Evolutionary conservation across 2,888 invertebrate species (phyloP).

Genomic region (Agrotis exclamationis): DNA sequence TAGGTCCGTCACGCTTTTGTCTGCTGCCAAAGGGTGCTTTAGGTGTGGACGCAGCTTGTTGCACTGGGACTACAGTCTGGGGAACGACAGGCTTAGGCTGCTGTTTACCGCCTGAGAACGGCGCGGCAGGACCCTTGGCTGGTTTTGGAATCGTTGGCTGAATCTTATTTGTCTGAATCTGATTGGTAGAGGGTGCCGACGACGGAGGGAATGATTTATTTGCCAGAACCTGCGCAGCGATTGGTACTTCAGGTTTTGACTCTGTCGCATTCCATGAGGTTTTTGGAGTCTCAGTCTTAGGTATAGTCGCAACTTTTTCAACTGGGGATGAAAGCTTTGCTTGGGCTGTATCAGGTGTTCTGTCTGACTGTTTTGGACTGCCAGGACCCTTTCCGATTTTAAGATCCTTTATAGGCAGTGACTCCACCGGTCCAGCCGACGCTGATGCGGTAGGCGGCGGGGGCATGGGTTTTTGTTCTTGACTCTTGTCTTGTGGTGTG

Average conservation of each 20-base stretch:
- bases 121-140: conserved; percentile 85
- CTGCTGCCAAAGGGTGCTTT: conserved; percentile 88
- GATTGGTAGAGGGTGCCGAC: conserved; percentile 70
- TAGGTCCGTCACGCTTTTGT: conserved; percentile 85
- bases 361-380: conserved; percentile 83
- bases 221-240: conserved; percentile 64
- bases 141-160: conserved; percentile 79
- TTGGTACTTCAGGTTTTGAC: conserved; percentile 66
- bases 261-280: conserved; percentile 80
- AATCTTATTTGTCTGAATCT: conserved; percentile 75
- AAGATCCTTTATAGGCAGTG: conserved; percentile 85
- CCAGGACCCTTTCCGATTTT: conserved; percentile 82
- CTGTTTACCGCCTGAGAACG: conserved; percentile 86
- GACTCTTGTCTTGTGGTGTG: conserved; percentile 76
- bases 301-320: conserved; percentile 76
- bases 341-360: conserved; percentile 69
- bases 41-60: conserved; percentile 85
- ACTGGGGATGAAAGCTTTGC: conserved; percentile 72
- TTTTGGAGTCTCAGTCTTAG: conserved; percentile 81
- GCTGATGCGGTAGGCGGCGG: conserved; percentile 72
- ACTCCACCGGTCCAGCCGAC: conserved; percentile 75
- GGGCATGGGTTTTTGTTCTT: conserved; percentile 76
- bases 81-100: conserved; percentile 86
- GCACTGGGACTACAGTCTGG: conserved; percentile 85
- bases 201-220: conserved; percentile 79